Base-by-base conservation (phyloP, 1,140 invertebrate species). In the Diachasmimorpha longicaudata region DNA sequence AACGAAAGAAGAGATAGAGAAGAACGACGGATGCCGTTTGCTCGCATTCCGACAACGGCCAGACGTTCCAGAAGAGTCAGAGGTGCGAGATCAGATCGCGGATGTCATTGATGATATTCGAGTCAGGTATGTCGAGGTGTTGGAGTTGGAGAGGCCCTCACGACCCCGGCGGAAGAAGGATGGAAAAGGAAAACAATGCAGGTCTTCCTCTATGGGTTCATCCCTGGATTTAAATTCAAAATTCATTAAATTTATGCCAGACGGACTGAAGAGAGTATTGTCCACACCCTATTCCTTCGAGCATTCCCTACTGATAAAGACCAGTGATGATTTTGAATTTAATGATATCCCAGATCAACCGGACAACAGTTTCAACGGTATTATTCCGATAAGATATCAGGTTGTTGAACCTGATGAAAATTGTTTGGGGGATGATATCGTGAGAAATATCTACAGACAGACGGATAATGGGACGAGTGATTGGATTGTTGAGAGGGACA, bases 1-100 rank as follows among this genome's bases (percentile, higher is more conserved):
- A 81, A 84, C 79, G 79, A 85, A 86, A 79, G 85, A 86, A 69
- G 78, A 78, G 75, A 79, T 78, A 80, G 83, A 81, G 77, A 80
- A 81, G 67, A 85, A 82, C 83, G 85, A 85, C 84, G 81, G 81
- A 68, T 88, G 86, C 81, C 86, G 86, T 81, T 84, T 88, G 81
- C 83, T 88, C 81, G 85, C 85, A 75, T 80, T 87, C 42, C 84
- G 84, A 76, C 85, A 82, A 76, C 82, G 82, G 14, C 46, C 42
- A 79, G 82, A 81, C 21, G 63, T 67, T 72, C 78, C 81, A 39
- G 81, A 78, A 70, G 83, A 82, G 58, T 63, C 58, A 31, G 0
- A 75, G 80, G 77, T 69, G 55, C 37, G 23, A 39, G 66, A 44
- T 31, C 76, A 73, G 74, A 77, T 70, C 52, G 42, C 16, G 13